Evolutionary conservation across 1,140 invertebrate species (phyloP), one percentile per base, ranked within the genome.

Genomic region (Diorhabda sublineata): DNA sequence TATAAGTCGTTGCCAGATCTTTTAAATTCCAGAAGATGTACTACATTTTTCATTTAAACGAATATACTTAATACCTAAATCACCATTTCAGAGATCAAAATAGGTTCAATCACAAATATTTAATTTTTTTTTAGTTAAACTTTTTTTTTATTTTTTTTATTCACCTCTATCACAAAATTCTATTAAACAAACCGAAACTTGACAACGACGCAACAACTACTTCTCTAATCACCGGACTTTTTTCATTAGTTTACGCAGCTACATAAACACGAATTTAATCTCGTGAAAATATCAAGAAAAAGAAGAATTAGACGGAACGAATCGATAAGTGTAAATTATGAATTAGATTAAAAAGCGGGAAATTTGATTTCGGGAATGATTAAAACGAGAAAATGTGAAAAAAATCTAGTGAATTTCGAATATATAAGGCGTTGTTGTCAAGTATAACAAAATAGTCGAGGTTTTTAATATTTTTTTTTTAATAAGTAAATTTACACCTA

Each of bases 81-180:
- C 42, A 62, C 11, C 61, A 62, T 45, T 62, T 62, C 6, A 5
- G 61, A 62, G 61, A 62, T 62, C 61, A 62, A 62, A 62, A n/a
- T 61, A 62, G 42, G 44, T 62, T 44, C 11, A 59, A 62, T 62
- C 61, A 62, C 61, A 62, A 62, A 62, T 26, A 26, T 7, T 56
- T 6, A 60, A 9, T 6, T 45, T n/a, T 42, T 45, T 9, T 63
- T n/a, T n/a, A 7, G 26, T 42, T 8, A 63, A 45, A 45, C 9
- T 8, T 45, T 42, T 63, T n/a, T 63, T 43, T 3, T 8, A 11
- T n/a, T 63, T 42, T 44, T 3, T 7, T 61, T 26, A 42, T 41
- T 61, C 8, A 3, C 8, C 5, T 61, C n/a, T 9, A 61, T 42
- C 3, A 61, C 5, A 26, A 41, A 26, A 6, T 42, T 11, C 9